Evolutionary conservation across 2,888 invertebrate genomes (phyloP).

Genomic region (Clanis bilineata): DNA sequence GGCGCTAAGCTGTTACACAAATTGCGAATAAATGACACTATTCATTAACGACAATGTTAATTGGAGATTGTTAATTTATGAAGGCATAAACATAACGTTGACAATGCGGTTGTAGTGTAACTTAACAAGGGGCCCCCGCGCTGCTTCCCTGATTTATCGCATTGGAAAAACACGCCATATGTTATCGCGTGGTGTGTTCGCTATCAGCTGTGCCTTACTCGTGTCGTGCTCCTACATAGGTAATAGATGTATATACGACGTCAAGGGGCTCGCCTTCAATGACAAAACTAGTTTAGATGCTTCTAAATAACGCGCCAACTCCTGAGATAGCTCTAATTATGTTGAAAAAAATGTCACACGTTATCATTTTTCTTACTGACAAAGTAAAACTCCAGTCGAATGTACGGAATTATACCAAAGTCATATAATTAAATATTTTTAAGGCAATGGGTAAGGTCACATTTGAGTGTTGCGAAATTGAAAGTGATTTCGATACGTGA

Average conservation of each 20-base stretch:
- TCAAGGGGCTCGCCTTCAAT: constrained; percentile 34
- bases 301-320: constrained; percentile 15
- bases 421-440: constrained; percentile 5
- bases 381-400: not conserved
- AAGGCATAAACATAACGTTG: not conserved
- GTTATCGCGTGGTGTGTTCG: constrained; percentile 65
- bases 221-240: constrained; percentile 26
- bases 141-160: constrained; percentile 66
- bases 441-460: constrained; percentile 9
- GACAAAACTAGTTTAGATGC: constrained; percentile 30
- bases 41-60: constrained; percentile 26
- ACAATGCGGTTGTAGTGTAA: constrained; percentile 22
- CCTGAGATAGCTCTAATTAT: not conserved
- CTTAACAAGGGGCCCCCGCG: constrained; percentile 43
- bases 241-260: constrained; percentile 19
- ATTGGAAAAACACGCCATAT: constrained; percentile 71
- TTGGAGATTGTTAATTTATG: constrained; percentile 13
- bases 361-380: constrained; percentile 18
- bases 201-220: constrained; percentile 59
- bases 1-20: constrained; percentile 47
- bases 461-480: constrained; percentile 39
- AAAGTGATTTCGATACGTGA: constrained; percentile 47
- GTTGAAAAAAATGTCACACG: not conserved
- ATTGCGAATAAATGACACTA: constrained; percentile 14
- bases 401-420: not conserved